Evolutionary conservation across 2,113 vertebrate genomes (phyloP), one percentile per base, ranked within the genome.

Genomic region (Corvus hawaiiensis): DNA sequence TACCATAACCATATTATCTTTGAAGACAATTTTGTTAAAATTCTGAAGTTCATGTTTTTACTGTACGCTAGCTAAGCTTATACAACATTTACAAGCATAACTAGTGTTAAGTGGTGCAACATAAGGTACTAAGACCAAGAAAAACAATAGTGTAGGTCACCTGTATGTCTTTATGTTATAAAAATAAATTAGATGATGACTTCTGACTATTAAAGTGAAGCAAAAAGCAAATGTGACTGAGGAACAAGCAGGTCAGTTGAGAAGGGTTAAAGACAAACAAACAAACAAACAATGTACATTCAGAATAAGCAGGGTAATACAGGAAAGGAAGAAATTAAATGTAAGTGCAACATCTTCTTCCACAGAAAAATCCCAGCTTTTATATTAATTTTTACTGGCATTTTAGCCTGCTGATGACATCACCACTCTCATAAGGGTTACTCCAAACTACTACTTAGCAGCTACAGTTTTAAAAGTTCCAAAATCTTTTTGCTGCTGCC

Each of bases 11-110:
- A 71, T 61, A 58, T 73, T 89, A 75, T 32, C 86, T 92, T 90
- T 89, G 56, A 90, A 96, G 81, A 75, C 23, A 64, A 44, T 90
- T 88, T 84, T 86, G 92, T 92, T 93, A 90, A 93, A 94, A 77
- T 63, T 64, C 66, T 49, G 52, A 84, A 74, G 76, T 84, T 58
- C 48, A 30, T 71, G 56, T 43, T 85, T 87, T 41, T 76, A 64
- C 27, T 55, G 51, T 80, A 48, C 35, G 12, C 1, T 11, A 72
- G 33, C 30, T 83, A 62, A 90, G 48, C 68, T 90, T 30, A 64
- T 14, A 35, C 33, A 94, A 73, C 66, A 49, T 80, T 61, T 80
- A 73, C 51, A 91, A 77, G 55, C 10, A 9, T 22, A 77, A 84
- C 21, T 80, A 35, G 26, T 32, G 26, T n/a, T 74, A 71, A 6